Evolutionary conservation across 23 tunicate species (phyloP).

Genomic region (Corella eumyota): DNA sequence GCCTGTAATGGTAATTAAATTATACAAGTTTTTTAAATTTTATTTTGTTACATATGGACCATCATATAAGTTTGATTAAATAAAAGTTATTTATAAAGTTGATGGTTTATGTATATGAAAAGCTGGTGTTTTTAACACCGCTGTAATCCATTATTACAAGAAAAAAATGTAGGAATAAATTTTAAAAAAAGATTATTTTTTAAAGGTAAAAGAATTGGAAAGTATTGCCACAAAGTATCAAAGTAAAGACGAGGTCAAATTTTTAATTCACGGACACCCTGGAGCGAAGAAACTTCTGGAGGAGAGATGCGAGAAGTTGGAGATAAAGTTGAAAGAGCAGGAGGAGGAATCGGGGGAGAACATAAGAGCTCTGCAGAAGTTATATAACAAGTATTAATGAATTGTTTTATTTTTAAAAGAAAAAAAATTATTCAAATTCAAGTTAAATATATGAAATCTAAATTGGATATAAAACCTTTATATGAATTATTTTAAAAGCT

Average conservation of each 20-base stretch:
- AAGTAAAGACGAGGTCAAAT: constrained; percentile 13
- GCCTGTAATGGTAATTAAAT: too few species aligned
- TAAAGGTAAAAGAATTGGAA: constrained; percentile 32
- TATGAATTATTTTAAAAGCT: too few species aligned
- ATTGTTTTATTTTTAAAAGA: too few species aligned
- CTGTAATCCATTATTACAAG: not conserved
- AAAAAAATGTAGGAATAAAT: too few species aligned
- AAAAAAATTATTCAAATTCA: too few species aligned
- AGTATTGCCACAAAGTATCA: constrained; percentile 9
- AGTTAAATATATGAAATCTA: too few species aligned
- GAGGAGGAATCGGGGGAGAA: constrained; percentile 11
- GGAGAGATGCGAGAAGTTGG: constrained; percentile 25
- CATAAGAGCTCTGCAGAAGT: constrained; percentile 16
- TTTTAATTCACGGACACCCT: constrained; percentile 10
- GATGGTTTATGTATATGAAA: too few species aligned
- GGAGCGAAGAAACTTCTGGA: constrained; percentile 12
- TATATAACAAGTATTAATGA: constrained; percentile 36
- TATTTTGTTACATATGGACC: too few species aligned
- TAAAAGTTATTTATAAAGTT: too few species aligned
- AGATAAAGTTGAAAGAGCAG: constrained; percentile 12
- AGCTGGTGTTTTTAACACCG: not conserved
- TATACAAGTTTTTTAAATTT: too few species aligned
- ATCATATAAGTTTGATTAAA: too few species aligned
- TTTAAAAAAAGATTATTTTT: not conserved
- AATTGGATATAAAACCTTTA: too few species aligned